Percentiles rank a stretch among this genome's conserved stretches.
Conservation (phyloP, 2,113 vertebrate genomes). For the Lophotis ruficrista region DNA sequence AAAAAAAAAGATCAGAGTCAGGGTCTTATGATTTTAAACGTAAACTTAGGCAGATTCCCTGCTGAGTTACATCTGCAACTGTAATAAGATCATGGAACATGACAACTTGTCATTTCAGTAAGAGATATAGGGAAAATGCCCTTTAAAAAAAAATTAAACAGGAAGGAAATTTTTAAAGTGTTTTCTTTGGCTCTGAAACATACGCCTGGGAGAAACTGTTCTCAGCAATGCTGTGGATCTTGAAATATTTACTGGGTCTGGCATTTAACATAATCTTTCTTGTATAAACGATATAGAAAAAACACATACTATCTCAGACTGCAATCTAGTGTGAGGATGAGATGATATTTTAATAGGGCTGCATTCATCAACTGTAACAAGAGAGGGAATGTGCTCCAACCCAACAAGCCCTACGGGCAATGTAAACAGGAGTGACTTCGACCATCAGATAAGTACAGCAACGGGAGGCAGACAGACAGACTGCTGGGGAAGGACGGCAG, state of each 20-base stretch:
- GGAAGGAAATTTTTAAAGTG: slow-evolving; percentile 61
- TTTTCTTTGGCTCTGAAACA: slow-evolving; percentile 67
- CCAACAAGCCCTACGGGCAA: slow-evolving; percentile 47
- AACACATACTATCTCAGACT: slow-evolving; percentile 60
- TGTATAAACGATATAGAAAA: slow-evolving; percentile 66
- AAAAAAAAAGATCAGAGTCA: not conserved
- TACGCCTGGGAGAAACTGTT: slow-evolving; percentile 61
- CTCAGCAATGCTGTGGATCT: slow-evolving; percentile 61
- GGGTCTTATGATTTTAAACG: slow-evolving; percentile 53
- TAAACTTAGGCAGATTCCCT: slow-evolving; percentile 63
- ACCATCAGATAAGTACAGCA: slow-evolving; percentile 31
- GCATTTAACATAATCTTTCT: slow-evolving; percentile 70
- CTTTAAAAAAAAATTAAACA: slow-evolving; percentile 69
- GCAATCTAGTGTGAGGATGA: slow-evolving; percentile 65
- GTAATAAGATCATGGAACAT: slow-evolving; percentile 66
- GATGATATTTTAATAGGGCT: slow-evolving; percentile 69
- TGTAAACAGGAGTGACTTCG: slow-evolving; percentile 16
- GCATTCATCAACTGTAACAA: slow-evolving; percentile 56
- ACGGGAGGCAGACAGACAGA: not conserved
- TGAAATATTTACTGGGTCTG: slow-evolving; percentile 71
- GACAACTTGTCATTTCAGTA: slow-evolving; percentile 69
- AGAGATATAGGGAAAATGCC: slow-evolving; percentile 64
- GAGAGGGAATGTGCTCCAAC: slow-evolving; percentile 48
- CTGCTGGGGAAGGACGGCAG: not conserved
- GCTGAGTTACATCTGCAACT: slow-evolving; percentile 69